Evolutionary conservation across 2,113 vertebrate species (phyloP).

Genomic region (Myiozetetes cayanensis): DNA sequence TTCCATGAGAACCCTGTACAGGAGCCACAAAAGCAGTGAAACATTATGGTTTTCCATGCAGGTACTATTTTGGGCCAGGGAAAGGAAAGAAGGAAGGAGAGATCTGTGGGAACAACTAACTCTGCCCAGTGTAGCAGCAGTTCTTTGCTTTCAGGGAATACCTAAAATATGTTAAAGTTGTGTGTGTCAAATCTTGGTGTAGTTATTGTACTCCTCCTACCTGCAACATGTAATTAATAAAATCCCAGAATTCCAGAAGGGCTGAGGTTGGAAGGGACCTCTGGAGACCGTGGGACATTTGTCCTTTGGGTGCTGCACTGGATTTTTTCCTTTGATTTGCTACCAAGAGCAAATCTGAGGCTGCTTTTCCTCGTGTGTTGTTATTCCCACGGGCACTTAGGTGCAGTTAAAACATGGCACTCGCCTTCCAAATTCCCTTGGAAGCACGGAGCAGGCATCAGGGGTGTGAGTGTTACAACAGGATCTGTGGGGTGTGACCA

Average conservation of each 20-base stretch:
- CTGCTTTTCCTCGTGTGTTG: not conserved
- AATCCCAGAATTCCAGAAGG: not conserved
- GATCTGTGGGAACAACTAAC: not conserved
- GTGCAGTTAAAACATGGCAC: fast-evolving
- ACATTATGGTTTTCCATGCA: not conserved
- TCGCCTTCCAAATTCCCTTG: not conserved
- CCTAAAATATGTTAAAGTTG: not conserved
- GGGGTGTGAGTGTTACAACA: too few relatives aligned
- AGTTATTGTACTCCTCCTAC: not conserved
- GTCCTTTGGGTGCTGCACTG: not conserved
- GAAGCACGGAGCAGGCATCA: fast-evolving
- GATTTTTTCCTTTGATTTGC: not conserved
- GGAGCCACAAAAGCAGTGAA: not conserved
- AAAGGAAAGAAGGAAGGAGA: not conserved
- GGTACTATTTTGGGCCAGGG: not conserved
- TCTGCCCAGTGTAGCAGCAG: not conserved
- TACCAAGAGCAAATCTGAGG: not conserved
- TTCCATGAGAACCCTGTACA: not conserved
- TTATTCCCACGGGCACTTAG: not conserved
- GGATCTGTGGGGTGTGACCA: not conserved
- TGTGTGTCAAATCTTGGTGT: not conserved
- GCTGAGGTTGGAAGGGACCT: not conserved
- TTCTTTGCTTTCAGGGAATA: not conserved
- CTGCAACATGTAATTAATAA: not conserved
- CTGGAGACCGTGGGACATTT: fast-evolving